Evolutionary conservation across 2,797 vertebrate species (phyloP), one percentile per base, ranked within the genome.

Genomic region (Saxicola maurus): DNA sequence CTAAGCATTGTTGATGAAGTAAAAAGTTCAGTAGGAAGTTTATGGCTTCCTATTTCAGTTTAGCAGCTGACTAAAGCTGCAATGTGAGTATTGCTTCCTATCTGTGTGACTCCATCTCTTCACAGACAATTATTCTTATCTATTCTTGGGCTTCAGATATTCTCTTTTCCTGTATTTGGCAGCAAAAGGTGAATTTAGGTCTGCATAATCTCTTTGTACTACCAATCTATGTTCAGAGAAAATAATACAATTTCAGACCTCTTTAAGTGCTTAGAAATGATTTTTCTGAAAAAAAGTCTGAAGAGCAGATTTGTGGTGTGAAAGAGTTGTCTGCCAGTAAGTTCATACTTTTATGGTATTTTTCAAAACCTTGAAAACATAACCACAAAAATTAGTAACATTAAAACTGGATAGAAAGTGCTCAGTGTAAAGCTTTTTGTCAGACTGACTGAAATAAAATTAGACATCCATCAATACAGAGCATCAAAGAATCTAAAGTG

Each of bases 121-220:
- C 94, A 92, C 91, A 95, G 93, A 89, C 69, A 71, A 87, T 95
- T 98, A 97, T 96, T 97, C 95, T 95, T 94, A 96, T 90, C 82
- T 80, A 52, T 89, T 96, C 92, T 96, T 93, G 60, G 74, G 72
- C 90, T 96, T 96, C 95, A 96, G 93, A 96, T 52, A 33, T 81
- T 97, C 89, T 60, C 35, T 94, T 90, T 95, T 95, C 74, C 91
- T 95, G 60, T 94, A 92, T 95, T 96, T 92, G 91, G 89, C 75
- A 86, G 62, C 52, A 93, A 82, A 96, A 95, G 56, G 81, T 80
- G 42, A 93, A 92, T 96, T 94, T 82, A 90, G 76, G 86, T 88
- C 82, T 86, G 62, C 33, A 45, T 75, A 87, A 87, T 83, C 59
- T 87, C 23, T 79, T 72, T 80, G 30, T 17, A 45, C 31, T 87